Evolutionary conservation across 2,113 vertebrate genomes (phyloP).

Genomic region (Proterorhinus semilunaris): DNA sequence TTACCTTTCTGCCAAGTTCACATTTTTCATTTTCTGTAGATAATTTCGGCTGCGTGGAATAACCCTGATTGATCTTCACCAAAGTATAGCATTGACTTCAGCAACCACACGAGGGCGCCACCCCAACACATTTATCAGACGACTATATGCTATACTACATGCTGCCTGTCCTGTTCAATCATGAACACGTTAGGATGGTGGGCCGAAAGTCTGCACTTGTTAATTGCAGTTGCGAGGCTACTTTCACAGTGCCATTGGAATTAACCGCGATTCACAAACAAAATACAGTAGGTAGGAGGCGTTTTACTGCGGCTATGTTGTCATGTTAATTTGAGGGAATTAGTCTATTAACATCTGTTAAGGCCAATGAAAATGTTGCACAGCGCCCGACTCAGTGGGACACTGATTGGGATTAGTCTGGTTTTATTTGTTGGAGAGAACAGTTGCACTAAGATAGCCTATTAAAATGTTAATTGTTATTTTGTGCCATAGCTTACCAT

Average conservation of each 20-base stretch:
- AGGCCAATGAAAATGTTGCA: background rate
- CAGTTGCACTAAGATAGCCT: background rate
- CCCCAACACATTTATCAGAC: constrained; percentile 11
- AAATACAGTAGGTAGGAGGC: background rate
- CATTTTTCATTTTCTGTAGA: too few species aligned
- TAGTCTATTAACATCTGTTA: background rate
- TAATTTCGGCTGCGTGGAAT: too few species aligned
- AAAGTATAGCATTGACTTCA: constrained; percentile 31
- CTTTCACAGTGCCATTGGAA: too few species aligned
- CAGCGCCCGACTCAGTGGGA: background rate
- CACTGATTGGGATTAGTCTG: constrained; percentile 7
- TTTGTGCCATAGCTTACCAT: background rate
- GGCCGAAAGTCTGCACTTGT: too few species aligned
- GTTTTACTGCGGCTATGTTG: background rate
- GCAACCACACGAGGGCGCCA: constrained; percentile 70
- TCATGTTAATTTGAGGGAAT: background rate
- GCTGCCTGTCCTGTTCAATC: too few species aligned
- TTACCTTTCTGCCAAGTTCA: too few species aligned
- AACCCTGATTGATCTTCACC: background rate
- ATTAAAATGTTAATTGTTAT: background rate
- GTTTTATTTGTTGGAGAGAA: background rate
- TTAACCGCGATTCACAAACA: too few species aligned
- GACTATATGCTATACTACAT: too few species aligned
- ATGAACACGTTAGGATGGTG: too few species aligned
- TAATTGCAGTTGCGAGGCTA: too few species aligned